phyloP scores from a whole-genome alignment of 2,888 invertebrate species.

The Clivina fossor region DNA sequence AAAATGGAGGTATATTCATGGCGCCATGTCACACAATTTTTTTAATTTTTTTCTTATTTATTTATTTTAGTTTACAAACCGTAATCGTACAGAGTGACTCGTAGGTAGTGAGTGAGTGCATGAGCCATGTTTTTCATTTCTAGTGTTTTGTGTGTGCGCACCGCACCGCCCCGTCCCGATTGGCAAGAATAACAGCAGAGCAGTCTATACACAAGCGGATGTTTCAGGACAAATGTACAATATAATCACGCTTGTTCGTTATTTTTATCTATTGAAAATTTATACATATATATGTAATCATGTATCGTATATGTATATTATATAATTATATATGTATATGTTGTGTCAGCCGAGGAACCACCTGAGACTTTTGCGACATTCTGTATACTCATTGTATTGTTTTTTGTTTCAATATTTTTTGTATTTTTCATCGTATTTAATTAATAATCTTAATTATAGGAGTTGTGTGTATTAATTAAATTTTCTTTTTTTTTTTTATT shows the following conservation, averaged over 20 bases:
- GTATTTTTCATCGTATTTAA: constrained; percentile 28
- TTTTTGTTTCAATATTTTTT: constrained; percentile 40
- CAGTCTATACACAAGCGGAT: constrained; percentile 8
- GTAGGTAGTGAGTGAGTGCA: background rate
- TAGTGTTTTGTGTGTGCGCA: background rate
- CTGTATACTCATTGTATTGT: constrained; percentile 54
- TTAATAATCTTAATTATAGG: constrained; percentile 26
- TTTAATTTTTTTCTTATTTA: background rate
- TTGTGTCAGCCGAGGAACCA: constrained; percentile 42
- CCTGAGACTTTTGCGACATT: constrained; percentile 55
- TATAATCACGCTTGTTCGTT: constrained; percentile 7
- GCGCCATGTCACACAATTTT: background rate
- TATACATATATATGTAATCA: constrained; percentile 11
- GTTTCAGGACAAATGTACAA: constrained; percentile 5
- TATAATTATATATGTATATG: constrained; percentile 8
- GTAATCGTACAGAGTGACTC: background rate
- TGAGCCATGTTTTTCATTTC: no score
- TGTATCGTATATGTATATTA: constrained; percentile 14
- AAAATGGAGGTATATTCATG: no score
- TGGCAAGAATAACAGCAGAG: constrained; percentile 2
- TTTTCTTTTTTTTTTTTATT: background rate
- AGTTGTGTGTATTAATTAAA: constrained; percentile 11
- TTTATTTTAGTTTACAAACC: background rate
- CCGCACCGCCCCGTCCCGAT: no score
- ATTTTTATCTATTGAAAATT: background rate